Evolutionary conservation across 2,888 invertebrate species (phyloP).

Genomic region (Protodeltote pygarga): DNA sequence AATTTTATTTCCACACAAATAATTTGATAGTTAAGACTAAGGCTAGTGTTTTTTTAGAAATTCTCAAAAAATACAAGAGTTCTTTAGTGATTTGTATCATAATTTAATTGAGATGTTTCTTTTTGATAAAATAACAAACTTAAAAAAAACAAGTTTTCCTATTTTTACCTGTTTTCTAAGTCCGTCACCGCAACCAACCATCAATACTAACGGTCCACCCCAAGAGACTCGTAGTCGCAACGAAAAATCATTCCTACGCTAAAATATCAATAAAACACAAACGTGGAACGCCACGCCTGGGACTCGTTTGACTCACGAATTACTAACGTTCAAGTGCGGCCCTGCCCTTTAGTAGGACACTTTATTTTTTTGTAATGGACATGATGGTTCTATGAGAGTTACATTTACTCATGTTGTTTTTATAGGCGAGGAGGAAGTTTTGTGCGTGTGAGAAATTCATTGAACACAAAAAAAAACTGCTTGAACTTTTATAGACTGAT

Average conservation of each 20-base stretch:
- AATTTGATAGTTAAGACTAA: too few relatives aligned
- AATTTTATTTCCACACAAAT: too few relatives aligned
- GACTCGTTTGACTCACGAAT: constrained; percentile 73
- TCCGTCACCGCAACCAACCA: constrained; percentile 64
- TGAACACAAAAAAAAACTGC: constrained; percentile 6
- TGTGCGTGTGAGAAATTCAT: constrained; percentile 64
- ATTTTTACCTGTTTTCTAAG: constrained; percentile 37
- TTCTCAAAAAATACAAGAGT: too few relatives aligned
- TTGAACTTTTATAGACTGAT: background rate
- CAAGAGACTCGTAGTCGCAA: constrained; percentile 75
- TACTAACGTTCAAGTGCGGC: constrained; percentile 74
- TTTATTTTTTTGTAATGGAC: constrained; percentile 74
- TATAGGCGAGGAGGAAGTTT: constrained; percentile 62
- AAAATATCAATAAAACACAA: constrained; percentile 87
- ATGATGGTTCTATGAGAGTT: constrained; percentile 59
- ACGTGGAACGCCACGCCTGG: constrained; percentile 61
- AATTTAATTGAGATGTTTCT: too few relatives aligned
- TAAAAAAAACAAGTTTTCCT: background rate
- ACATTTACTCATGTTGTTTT: constrained; percentile 71
- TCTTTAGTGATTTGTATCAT: too few relatives aligned
- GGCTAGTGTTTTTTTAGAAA: too few relatives aligned
- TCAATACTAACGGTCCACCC: constrained; percentile 79
- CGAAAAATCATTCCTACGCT: constrained; percentile 83
- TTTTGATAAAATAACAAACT: background rate
- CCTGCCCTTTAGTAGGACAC: constrained; percentile 82